phyloP scores from a whole-genome alignment of 2,113 vertebrate species.

The Isurus oxyrinchus region DNA sequence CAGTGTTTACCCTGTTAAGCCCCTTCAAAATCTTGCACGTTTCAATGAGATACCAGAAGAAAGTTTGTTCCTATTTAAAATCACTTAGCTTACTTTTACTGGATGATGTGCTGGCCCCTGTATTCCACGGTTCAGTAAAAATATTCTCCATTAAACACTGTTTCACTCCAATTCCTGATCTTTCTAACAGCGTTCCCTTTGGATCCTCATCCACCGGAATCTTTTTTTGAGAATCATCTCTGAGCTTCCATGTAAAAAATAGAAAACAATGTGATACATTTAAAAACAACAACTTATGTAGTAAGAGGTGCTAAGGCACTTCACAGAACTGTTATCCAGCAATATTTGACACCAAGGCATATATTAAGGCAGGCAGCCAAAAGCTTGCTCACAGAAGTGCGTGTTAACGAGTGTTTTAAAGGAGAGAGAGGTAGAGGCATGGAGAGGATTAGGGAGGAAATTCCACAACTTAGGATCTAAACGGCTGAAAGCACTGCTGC shows the following conservation, averaged over 20 bases:
- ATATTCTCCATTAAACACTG: conserved; percentile 7
- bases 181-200: background rate
- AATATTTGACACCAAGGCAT: background rate
- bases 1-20: background rate
- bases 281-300: background rate
- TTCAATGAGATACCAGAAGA: background rate
- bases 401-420: background rate
- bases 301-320: background rate
- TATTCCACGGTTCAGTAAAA: conserved; percentile 20
- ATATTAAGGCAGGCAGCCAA: background rate
- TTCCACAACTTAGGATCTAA: background rate
- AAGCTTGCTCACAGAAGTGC: background rate
- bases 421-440: background rate
- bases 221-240: conserved; percentile 19
- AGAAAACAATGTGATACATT: background rate
- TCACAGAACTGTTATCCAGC: background rate
- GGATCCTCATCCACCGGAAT: background rate
- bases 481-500: background rate
- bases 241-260: conserved; percentile 5
- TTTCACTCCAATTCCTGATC: background rate
- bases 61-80: background rate
- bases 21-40: background rate
- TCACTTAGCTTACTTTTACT: conserved; percentile 18
- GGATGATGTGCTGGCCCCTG: background rate
- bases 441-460: background rate